phyloP scores from a whole-genome alignment of 2,113 vertebrate genomes.

The Lasiurus borealis region DNA sequence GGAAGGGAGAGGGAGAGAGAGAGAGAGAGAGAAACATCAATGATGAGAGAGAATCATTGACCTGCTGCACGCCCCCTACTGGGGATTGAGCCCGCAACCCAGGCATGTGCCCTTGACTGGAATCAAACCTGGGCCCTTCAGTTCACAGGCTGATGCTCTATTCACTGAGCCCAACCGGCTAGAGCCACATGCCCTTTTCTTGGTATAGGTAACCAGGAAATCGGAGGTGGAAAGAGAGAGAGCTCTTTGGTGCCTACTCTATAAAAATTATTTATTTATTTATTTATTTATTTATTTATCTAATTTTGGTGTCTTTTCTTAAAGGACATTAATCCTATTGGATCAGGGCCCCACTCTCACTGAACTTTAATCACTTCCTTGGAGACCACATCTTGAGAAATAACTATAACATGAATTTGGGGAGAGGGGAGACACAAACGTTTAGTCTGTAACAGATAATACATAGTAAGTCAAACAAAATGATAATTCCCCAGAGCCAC shows the following conservation, averaged over 20 bases:
- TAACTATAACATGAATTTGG: background rate
- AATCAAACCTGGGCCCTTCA: no score
- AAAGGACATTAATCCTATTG: background rate
- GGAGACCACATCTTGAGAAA: background rate
- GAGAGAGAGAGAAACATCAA: no score
- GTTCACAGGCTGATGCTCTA: no score
- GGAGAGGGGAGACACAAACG: background rate
- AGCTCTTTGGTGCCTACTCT: background rate
- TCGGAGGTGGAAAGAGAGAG: background rate
- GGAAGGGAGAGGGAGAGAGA: no score
- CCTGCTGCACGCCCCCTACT: no score
- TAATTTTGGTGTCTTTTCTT: background rate
- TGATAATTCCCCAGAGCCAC: background rate
- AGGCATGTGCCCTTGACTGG: no score
- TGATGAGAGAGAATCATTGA: no score
- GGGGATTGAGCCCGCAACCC: no score
- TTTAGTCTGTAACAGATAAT: background rate
- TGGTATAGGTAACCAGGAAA: background rate
- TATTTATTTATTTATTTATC: no score
- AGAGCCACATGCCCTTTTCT: background rate
- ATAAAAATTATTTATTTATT: background rate
- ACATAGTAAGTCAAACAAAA: background rate
- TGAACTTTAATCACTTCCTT: background rate
- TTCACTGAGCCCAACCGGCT: no score
- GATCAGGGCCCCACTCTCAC: background rate